Evolutionary conservation across 2,888 invertebrate species (phyloP).

Genomic region (Andrena minutula): DNA sequence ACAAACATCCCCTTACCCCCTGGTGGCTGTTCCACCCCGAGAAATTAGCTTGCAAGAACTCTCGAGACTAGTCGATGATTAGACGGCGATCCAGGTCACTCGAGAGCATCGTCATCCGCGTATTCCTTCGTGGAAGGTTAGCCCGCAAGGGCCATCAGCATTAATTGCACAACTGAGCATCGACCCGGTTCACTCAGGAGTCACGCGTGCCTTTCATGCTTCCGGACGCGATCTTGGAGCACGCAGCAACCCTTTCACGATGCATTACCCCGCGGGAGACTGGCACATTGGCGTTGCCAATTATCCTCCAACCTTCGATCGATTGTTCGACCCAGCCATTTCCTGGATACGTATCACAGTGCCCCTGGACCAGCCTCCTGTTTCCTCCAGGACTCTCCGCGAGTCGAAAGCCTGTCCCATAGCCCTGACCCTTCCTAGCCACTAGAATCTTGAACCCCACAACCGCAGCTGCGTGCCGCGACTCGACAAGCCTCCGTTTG

Average conservation of each 20-base stretch:
- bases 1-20: background rate
- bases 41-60: background rate
- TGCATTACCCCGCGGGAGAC: constrained; percentile 41
- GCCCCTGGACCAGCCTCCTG: constrained; percentile 2
- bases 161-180: constrained; percentile 12
- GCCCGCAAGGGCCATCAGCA: background rate
- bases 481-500: too few species aligned
- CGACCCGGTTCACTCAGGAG: constrained; percentile 24
- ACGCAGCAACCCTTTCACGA: constrained; percentile 45
- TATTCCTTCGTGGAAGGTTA: background rate
- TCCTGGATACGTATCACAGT: constrained; percentile 36
- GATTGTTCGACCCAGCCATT: constrained; percentile 46
- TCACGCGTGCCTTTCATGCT: constrained; percentile 46
- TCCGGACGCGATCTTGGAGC: constrained; percentile 4
- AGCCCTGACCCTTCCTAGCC: constrained; percentile 23
- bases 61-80: background rate
- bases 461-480: too few species aligned
- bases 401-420: constrained; percentile 15
- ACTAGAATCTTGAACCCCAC: background rate
- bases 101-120: background rate
- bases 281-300: constrained; percentile 47
- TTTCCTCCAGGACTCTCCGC: background rate
- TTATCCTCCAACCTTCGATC: constrained; percentile 57
- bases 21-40: background rate
- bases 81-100: constrained; percentile 7